Evolutionary conservation across 1,140 invertebrate species (phyloP), one percentile per base, ranked within the genome.

Genomic region (Drosophila bifasciata): DNA sequence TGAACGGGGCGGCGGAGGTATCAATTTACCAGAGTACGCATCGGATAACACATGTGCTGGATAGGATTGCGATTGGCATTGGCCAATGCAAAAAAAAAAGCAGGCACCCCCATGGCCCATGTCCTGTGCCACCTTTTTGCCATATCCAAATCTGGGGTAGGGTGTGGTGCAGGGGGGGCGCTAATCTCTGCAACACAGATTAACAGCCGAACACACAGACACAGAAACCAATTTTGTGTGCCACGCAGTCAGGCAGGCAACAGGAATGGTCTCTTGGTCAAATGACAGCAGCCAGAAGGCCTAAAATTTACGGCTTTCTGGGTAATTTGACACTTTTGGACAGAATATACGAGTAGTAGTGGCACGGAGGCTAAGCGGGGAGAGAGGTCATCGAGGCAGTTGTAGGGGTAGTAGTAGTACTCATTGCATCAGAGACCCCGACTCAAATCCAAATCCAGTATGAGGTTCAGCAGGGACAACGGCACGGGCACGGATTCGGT

Each of bases 171-270:
- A 7, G 8, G 28, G 76, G 76, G 68, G 76, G 72, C 67, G 80
- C 80, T 85, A 84, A 84, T 84, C 80, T 85, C 81, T 85, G 76
- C 77, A 59, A 59, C 76, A 79, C 70, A 85, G 79, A 84, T 84
- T 84, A 84, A 85, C 80, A 78, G 23, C 28, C 59, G 51, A 64
- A 48, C 70, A 50, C 69, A 66, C 53, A 50, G 70, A 66, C 53
- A 85, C 48, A 66, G 70, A 71, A 70, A 67, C 79, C 80, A 84
- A 84, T 71, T 84, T 84, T 49, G 69, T 43, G 70, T 64, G 59
- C 68, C 70, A 69, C 28, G 17, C 23, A 46, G 68, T 32, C 53
- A 48, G 69, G 49, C 49, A 43, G 44, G n/a, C 46, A 44, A 43
- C 39, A 50, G 53, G 53, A 79, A 58, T 57, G 57, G 36, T 48